These are phyloP conservation scores for Drosophila hydei DNA, from an alignment of 1,140 invertebrate genomes.

Conservation along the genomic window DNA sequence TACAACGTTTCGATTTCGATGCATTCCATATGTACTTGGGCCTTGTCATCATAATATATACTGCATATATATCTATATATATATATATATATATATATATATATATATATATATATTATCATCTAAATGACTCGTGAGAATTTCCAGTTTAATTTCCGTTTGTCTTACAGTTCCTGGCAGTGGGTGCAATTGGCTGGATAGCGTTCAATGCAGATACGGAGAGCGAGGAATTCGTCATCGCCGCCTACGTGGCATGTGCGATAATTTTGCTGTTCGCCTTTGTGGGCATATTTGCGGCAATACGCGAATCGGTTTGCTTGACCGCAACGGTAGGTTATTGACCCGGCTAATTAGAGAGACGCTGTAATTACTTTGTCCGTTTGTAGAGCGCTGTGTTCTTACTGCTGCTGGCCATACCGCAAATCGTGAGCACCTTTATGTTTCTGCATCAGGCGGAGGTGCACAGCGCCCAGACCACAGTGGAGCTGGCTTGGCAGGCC, in stretches of 20 bases:
- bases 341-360: background rate
- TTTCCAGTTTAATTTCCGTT: slow-evolving; percentile 23
- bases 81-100: slow-evolving; percentile 8
- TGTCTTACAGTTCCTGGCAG: slow-evolving; percentile 60
- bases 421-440: slow-evolving; percentile 58
- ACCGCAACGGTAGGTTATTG: slow-evolving; percentile 58
- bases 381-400: slow-evolving; percentile 69
- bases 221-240: slow-evolving; percentile 59
- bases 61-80: slow-evolving; percentile 5
- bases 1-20: slow-evolving; percentile 10
- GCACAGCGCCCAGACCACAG: slow-evolving; percentile 54
- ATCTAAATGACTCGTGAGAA: slow-evolving; percentile 57
- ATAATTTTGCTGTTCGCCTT: slow-evolving; percentile 67
- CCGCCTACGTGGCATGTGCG: slow-evolving; percentile 55
- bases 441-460: slow-evolving; percentile 57
- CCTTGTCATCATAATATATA: slow-evolving; percentile 18
- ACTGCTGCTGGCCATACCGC: slow-evolving; percentile 62
- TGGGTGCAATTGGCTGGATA: slow-evolving; percentile 68
- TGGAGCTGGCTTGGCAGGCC: slow-evolving; percentile 72
- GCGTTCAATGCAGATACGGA: slow-evolving; percentile 67
- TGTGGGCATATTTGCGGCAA: slow-evolving; percentile 66
- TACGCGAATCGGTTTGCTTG: slow-evolving; percentile 68
- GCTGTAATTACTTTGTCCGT: slow-evolving; percentile 1
- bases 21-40: background rate
- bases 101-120: slow-evolving; percentile 31